phyloP scores from a whole-genome alignment of 2,888 invertebrate genomes.

The Drosophila macrothrix region DNA sequence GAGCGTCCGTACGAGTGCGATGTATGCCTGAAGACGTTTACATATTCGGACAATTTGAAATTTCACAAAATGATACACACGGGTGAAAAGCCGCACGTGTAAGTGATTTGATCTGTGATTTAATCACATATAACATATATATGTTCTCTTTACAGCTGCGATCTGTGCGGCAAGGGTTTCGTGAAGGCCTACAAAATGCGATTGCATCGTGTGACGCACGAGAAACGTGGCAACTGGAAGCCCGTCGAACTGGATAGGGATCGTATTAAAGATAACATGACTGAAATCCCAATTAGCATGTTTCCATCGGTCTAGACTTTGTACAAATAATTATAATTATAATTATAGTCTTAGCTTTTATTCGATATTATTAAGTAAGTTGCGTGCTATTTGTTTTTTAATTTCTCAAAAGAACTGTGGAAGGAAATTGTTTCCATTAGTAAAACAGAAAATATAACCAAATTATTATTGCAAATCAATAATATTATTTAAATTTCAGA shows the following conservation, averaged over 20 bases:
- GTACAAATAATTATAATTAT: slow-evolving; percentile 41
- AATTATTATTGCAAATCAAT: slow-evolving; percentile 17
- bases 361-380: slow-evolving; percentile 25
- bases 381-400: slow-evolving; percentile 26
- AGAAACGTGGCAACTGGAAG: slow-evolving; percentile 65
- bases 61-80: slow-evolving; percentile 84
- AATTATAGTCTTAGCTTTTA: slow-evolving; percentile 30
- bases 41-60: slow-evolving; percentile 83
- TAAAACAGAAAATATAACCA: slow-evolving; percentile 13
- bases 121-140: background rate
- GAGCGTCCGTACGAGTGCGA: slow-evolving; percentile 83
- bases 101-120: slow-evolving; percentile 42
- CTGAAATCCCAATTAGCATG: slow-evolving; percentile 50
- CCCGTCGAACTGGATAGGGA: slow-evolving; percentile 20
- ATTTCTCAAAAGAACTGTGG: background rate
- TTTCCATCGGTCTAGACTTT: slow-evolving; percentile 17
- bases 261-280: slow-evolving; percentile 48
- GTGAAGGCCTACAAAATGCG: slow-evolving; percentile 82
- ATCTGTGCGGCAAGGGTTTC: slow-evolving; percentile 82
- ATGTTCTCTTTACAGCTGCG: slow-evolving; percentile 60
- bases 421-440: background rate
- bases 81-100: slow-evolving; percentile 83
- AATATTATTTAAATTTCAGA: background rate
- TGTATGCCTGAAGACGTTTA: slow-evolving; percentile 83
- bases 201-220: slow-evolving; percentile 77